phyloP scores from a whole-genome alignment of 2,113 vertebrate species.

The Poicephalus meyeri region DNA sequence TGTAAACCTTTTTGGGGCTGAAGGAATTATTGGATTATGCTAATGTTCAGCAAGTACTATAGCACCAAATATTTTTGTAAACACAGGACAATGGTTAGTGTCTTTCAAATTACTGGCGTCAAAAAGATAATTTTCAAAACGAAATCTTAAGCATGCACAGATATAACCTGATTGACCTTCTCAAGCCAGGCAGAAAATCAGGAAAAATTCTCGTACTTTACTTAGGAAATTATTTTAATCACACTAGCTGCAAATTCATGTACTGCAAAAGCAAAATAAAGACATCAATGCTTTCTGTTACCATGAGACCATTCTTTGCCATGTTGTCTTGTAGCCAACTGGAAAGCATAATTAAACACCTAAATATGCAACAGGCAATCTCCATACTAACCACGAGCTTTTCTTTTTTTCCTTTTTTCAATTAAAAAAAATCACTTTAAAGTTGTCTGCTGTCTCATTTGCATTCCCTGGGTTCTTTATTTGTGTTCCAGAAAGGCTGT shows the following conservation, averaged over 20 bases:
- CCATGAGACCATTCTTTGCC: neutral
- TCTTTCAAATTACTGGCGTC: neutral
- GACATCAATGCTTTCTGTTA: neutral
- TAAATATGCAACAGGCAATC: neutral
- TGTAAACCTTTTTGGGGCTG: neutral
- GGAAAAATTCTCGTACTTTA: neutral
- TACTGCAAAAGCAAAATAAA: neutral
- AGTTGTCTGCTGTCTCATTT: neutral
- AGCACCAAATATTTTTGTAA: neutral
- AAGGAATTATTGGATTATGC: neutral
- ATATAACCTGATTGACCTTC: neutral
- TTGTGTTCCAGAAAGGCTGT: constrained; percentile 27
- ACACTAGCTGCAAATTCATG: neutral
- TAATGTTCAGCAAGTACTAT: neutral
- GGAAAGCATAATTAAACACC: constrained; percentile 35
- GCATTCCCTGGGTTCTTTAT: neutral
- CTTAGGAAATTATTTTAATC: neutral
- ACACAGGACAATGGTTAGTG: neutral
- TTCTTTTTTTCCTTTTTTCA: neutral
- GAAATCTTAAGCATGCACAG: neutral
- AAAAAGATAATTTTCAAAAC: neutral
- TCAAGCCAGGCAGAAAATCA: neutral
- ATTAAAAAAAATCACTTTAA: neutral
- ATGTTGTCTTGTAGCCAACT: neutral
- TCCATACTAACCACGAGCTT: neutral